These are phyloP conservation scores for Halocaridina rubra DNA, from an alignment of 2,888 invertebrate genomes.

Conservation along the genomic window DNA sequence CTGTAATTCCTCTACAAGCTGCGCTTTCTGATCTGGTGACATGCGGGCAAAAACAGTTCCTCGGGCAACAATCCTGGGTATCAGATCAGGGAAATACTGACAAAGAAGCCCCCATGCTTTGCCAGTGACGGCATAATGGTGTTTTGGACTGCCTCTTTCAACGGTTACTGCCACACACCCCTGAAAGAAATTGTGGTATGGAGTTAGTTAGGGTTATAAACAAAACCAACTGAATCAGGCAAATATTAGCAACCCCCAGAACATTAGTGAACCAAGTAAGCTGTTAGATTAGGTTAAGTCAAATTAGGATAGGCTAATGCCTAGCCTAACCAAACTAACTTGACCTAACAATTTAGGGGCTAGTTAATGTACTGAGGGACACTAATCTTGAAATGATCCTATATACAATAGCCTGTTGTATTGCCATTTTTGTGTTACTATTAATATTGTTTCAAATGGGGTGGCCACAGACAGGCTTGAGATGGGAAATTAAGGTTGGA, in stretches of 20 bases:
- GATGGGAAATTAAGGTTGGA: too few species aligned
- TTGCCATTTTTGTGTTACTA: not conserved
- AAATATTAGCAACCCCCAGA: not conserved
- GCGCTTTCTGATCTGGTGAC: conserved; percentile 94
- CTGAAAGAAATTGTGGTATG: not conserved
- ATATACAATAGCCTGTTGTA: not conserved
- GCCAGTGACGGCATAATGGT: conserved; percentile 73
- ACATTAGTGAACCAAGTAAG: too few species aligned
- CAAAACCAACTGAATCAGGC: not conserved
- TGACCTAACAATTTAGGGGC: not conserved
- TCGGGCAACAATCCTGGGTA: conserved; percentile 66
- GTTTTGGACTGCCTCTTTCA: conserved; percentile 36
- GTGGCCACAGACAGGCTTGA: too few species aligned
- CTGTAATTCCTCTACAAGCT: conserved; percentile 85
- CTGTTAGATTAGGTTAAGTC: too few species aligned
- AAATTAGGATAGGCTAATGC: too few species aligned
- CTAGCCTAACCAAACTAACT: not conserved
- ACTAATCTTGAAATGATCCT: not conserved
- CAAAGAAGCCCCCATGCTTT: conserved; percentile 81
- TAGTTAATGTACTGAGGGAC: too few species aligned
- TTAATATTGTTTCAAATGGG: not conserved
- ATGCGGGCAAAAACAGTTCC: conserved; percentile 70
- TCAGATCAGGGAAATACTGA: conserved; percentile 77
- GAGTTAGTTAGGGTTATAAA: too few species aligned
- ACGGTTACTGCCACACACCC: not conserved